phyloP scores from a whole-genome alignment of 2,113 vertebrate species.

The Dolichallabes microphthalmus region DNA sequence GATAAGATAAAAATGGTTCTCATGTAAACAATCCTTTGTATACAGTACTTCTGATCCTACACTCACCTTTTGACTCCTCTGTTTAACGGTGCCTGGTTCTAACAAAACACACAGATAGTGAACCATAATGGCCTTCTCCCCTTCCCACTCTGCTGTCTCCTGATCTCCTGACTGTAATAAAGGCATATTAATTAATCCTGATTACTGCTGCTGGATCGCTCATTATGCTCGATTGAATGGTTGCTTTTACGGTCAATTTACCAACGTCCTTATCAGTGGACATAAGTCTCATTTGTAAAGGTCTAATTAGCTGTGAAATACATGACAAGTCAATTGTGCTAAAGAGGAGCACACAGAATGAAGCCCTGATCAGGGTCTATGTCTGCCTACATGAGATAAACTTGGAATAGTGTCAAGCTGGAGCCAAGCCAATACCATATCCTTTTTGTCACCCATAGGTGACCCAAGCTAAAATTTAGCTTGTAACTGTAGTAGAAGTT shows the following conservation, averaged over 20 bases:
- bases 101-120: constrained; percentile 36
- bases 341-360: constrained; percentile 55
- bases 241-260: constrained; percentile 74
- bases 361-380: constrained; percentile 54
- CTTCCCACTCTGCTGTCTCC: constrained; percentile 54
- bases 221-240: constrained; percentile 71
- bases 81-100: constrained; percentile 54
- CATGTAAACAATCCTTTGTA: constrained; percentile 32
- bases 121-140: constrained; percentile 32
- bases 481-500: background rate
- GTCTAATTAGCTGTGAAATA: constrained; percentile 80
- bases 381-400: constrained; percentile 70
- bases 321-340: constrained; percentile 77
- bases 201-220: constrained; percentile 66
- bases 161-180: constrained; percentile 54
- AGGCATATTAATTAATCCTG: constrained; percentile 67
- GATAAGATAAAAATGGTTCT: constrained; percentile 31
- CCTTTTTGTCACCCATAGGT: background rate
- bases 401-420: constrained; percentile 56
- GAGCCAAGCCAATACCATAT: constrained; percentile 32
- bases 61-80: constrained; percentile 51
- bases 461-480: too few relatives aligned
- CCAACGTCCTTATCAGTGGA: constrained; percentile 70
- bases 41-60: constrained; percentile 28
- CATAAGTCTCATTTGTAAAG: constrained; percentile 65